Evolutionary conservation across 53 echinoderm and acorn worm genomes (phyloP).

Genomic region (Apostichopus leukothele): DNA sequence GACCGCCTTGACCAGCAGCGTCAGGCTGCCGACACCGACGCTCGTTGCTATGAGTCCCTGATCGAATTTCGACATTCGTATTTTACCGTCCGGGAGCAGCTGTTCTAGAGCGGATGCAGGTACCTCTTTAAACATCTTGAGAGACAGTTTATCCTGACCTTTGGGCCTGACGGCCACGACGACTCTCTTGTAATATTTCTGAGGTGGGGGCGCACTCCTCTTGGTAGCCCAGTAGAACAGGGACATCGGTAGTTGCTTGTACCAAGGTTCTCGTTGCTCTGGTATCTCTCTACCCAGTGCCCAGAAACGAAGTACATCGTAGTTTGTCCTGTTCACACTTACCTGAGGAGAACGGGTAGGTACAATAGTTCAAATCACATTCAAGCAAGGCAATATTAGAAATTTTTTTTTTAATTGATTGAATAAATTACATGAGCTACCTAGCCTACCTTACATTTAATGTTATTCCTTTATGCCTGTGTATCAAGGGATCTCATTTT

Average conservation of each 20-base stretch:
- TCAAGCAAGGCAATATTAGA: too few relatives aligned
- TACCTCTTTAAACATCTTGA: constrained; percentile 99
- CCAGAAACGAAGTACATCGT: constrained; percentile 90
- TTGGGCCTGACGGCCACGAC: constrained; percentile 94
- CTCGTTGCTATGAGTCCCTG: constrained; percentile 72
- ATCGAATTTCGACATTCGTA: constrained; percentile 87
- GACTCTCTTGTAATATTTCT: constrained; percentile 89
- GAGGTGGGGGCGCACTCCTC: constrained; percentile 70
- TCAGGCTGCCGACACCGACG: constrained; percentile 73
- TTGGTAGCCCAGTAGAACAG: constrained; percentile 75
- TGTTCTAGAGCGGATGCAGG: constrained; percentile 89
- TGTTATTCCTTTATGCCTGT: too few relatives aligned
- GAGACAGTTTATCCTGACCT: constrained; percentile 79
- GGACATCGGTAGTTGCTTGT: constrained; percentile 55
- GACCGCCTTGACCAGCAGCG: constrained; percentile 74
- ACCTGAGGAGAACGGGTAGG: constrained; percentile 57
- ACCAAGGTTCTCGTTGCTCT: constrained; percentile 65
- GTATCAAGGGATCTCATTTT: too few relatives aligned
- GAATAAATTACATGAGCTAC: too few relatives aligned
- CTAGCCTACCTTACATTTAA: too few relatives aligned
- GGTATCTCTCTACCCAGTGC: constrained; percentile 90
- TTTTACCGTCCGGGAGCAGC: constrained; percentile 92
- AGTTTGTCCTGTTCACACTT: constrained; percentile 88
- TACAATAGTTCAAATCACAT: too few relatives aligned
- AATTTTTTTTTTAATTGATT: too few relatives aligned